Conservation (phyloP, 2,797 vertebrate species). For the Sphaeramia orbicularis region DNA sequence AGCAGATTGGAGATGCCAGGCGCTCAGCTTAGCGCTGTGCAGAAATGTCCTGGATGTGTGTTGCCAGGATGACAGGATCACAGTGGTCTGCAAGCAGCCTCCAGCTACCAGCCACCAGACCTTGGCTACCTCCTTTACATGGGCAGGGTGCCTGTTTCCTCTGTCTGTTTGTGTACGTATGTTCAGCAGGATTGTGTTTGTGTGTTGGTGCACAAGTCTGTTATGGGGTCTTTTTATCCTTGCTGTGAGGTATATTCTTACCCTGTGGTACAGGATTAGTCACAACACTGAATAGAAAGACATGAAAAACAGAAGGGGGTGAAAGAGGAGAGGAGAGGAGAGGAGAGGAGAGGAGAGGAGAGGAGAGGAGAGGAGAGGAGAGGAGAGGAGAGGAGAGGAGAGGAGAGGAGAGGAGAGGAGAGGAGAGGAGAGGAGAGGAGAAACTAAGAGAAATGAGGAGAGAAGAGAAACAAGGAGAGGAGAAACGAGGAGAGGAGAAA, state of each 20-base stretch:
- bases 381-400: background rate
- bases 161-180: conserved; percentile 58
- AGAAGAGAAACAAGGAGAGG: background rate
- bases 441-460: too few relatives aligned
- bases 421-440: too few relatives aligned
- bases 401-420: background rate
- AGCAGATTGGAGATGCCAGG: conserved; percentile 73
- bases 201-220: conserved; percentile 30
- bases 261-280: conserved; percentile 70
- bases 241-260: conserved; percentile 71
- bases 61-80: conserved; percentile 64
- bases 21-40: conserved; percentile 59
- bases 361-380: conserved; percentile 10
- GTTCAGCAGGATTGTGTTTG: conserved; percentile 51
- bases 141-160: conserved; percentile 59
- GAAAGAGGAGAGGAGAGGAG: conserved; percentile 3
- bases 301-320: conserved; percentile 36
- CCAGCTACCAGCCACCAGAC: conserved; percentile 58
- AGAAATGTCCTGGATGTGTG: conserved; percentile 66
- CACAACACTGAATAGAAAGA: conserved; percentile 62
- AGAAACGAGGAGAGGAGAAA: background rate
- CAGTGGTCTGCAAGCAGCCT: conserved; percentile 66
- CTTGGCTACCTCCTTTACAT: conserved; percentile 56
- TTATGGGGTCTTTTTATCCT: conserved; percentile 51
- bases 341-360: conserved; percentile 6